Evolutionary conservation across 2,888 invertebrate genomes (phyloP), one percentile per base, ranked within the genome.

Genomic region (Molorchus minor): DNA sequence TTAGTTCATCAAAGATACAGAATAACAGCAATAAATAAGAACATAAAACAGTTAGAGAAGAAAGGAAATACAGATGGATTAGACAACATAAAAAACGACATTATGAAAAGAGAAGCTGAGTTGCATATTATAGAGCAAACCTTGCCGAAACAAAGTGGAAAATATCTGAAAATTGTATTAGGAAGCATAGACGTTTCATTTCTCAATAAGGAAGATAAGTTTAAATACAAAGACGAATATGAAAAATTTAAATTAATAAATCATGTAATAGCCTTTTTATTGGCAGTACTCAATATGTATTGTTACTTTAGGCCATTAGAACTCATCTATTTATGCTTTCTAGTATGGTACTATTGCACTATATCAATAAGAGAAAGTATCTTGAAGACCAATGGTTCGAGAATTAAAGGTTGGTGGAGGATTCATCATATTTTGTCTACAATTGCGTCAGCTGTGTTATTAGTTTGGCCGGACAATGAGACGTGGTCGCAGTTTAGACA

Each of bases 341-440:
- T 98, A 74, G 98, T 99, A 2, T 99, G 98, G 98, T 99, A 99
- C 82, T 99, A 99, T 82, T 99, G 98, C 81, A 99, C 98, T 4
- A 84, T 99, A 70, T 98, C 98, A 47, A 98, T 99, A 77, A 88
- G 99, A 58, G 99, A 99, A 83, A 95, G 95, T 75, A 98, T 99
- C 78, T 85, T 99, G 35, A 95, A 94, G 81, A 95, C 98, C 56
- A 99, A 99, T 81, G 98, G 99, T 0, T 99, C 98, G 0, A 86
- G 93, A 74, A 93, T 94, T 71, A 93, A 93, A 81, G 98, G 97
- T 13, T 99, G 98, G 98, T 99, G 98, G 98, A 84, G 98, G 67
- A 85, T 93, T 21, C 98, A 99, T 83, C 98, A 99, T 83, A 98
- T 98, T 80, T 89, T 98, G 68, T 96, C 98, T 0, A 96, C 97